Evolutionary conservation across 2,888 invertebrate species (phyloP).

Genomic region (Pharmacophagus antenor): DNA sequence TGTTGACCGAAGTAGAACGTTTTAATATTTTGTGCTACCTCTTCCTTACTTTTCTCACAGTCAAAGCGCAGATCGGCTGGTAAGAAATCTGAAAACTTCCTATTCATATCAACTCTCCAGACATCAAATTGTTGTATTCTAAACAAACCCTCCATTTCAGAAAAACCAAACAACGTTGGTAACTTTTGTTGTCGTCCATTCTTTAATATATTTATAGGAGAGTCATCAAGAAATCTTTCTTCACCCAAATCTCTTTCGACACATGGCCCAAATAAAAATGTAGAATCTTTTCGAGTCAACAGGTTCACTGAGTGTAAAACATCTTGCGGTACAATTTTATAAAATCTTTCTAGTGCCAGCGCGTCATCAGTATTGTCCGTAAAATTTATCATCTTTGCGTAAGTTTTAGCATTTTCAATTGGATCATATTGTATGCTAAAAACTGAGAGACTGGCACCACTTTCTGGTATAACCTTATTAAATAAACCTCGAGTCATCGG

Average conservation of each 20-base stretch:
- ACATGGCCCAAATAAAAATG: conserved; percentile 42
- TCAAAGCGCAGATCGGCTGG: conserved; percentile 52
- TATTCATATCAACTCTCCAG: conserved; percentile 49
- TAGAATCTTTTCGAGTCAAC: conserved; percentile 35
- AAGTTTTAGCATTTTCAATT: conserved; percentile 47
- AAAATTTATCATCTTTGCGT: conserved; percentile 45
- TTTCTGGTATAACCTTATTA: conserved; percentile 53
- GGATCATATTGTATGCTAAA: conserved; percentile 51
- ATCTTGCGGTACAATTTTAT: conserved; percentile 44
- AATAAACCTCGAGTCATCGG: conserved; percentile 49
- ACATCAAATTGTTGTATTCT: conserved; percentile 37
- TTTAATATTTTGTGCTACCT: conserved; percentile 44
- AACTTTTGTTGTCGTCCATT: conserved; percentile 45
- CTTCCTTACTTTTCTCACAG: conserved; percentile 42
- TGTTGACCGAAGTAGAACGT: conserved; percentile 45
- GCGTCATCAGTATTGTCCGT: conserved; percentile 43
- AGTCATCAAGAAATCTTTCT: conserved; percentile 46
- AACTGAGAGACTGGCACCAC: conserved; percentile 44
- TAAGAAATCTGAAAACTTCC: conserved; percentile 51
- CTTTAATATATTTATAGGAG: conserved; percentile 47
- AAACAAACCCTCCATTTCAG: conserved; percentile 47
- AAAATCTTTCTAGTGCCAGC: conserved; percentile 50
- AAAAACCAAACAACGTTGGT: conserved; percentile 50
- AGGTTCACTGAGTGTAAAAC: conserved; percentile 36
- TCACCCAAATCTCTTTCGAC: conserved; percentile 43